Conservation (phyloP, 1,140 invertebrate genomes). For the Ceratosolen solmsi region DNA sequence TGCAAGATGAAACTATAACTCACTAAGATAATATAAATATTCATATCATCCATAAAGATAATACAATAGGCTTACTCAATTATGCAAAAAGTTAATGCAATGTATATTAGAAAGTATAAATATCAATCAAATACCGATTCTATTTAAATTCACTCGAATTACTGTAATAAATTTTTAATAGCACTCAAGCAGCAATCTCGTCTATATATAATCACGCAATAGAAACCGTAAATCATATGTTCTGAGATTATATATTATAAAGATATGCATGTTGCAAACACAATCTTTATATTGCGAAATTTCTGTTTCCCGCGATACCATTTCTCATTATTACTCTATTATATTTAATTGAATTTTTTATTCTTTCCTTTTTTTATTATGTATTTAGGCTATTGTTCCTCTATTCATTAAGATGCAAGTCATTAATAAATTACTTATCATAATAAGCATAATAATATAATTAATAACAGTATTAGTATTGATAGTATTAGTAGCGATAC, state of each 20-base stretch:
- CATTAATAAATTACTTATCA: no score
- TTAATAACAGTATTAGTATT: no score
- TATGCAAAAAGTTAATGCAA: background rate
- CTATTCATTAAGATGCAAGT: background rate
- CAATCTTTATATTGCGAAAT: background rate
- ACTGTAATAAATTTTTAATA: background rate
- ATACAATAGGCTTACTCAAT: background rate
- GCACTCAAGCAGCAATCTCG: background rate
- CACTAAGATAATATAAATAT: background rate
- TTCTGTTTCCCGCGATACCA: background rate
- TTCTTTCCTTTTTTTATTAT: background rate
- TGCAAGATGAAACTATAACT: background rate
- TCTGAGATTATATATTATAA: background rate
- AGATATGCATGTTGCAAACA: background rate
- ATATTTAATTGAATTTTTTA: background rate
- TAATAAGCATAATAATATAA: no score
- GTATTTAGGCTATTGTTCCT: background rate
- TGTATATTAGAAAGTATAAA: slow-evolving; percentile 22
- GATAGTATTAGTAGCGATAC: no score
- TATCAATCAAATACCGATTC: background rate
- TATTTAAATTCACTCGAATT: slow-evolving; percentile 11
- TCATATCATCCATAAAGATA: background rate
- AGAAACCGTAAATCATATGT: background rate
- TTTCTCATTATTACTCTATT: background rate
- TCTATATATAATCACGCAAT: background rate